A percentile compares a stretch with the other conserved stretches of the same genome.
phyloP scores from a whole-genome alignment of 2,797 vertebrate species.

The Darevskia mixta region DNA sequence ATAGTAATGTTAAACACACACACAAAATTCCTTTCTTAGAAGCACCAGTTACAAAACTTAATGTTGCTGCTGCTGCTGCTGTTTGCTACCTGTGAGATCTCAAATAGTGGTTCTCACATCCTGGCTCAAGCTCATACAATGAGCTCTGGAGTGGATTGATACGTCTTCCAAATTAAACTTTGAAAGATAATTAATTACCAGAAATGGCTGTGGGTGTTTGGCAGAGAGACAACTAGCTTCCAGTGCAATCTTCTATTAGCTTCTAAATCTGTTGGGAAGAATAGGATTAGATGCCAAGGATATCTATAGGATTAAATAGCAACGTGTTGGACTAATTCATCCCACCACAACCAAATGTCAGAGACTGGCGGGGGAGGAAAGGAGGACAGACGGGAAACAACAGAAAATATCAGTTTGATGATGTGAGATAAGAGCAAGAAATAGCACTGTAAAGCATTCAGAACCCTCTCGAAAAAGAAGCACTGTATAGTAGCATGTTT shows the following conservation, averaged over 20 bases:
- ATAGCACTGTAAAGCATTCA: background rate
- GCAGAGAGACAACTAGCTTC: conserved; percentile 11
- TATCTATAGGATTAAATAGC: conserved; percentile 33
- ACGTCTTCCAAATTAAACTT: conserved; percentile 28
- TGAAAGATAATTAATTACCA: conserved; percentile 14
- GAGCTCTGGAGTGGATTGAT: background rate
- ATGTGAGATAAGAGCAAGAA: conserved; percentile 2
- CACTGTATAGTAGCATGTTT: background rate
- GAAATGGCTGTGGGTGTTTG: conserved; percentile 2
- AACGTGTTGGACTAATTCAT: background rate
- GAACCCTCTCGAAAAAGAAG: background rate
- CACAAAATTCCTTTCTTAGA: background rate
- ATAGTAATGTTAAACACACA: background rate
- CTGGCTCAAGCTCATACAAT: background rate
- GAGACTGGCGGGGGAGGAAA: background rate
- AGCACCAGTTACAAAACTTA: background rate
- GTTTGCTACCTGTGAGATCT: conserved; percentile 12
- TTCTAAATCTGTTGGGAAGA: conserved; percentile 27
- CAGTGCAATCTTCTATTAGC: background rate
- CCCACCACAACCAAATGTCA: background rate
- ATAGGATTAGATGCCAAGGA: conserved; percentile 4
- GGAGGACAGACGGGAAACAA: background rate
- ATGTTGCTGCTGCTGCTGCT: background rate
- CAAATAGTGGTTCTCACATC: background rate
- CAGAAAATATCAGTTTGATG: background rate